Percentiles rank a stretch among this genome's conserved stretches.
Conservation (phyloP, 2,888 invertebrate genomes). For the Galerucella nymphaeae region DNA sequence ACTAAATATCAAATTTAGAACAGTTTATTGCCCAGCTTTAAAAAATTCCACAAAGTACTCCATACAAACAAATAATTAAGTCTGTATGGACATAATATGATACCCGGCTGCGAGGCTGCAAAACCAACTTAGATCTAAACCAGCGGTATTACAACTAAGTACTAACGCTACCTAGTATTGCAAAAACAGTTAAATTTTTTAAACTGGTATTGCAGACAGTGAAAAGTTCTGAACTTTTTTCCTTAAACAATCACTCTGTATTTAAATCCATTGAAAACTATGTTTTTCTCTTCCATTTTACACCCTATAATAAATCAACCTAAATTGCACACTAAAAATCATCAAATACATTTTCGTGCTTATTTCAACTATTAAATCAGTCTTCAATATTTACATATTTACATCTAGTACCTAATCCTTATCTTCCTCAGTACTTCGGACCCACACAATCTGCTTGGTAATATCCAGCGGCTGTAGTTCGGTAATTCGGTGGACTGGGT, state of each 20-base stretch:
- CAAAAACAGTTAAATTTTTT: no score
- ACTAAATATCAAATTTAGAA: no score
- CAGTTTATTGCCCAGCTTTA: no score
- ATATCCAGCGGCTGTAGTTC: slow-evolving; percentile 66
- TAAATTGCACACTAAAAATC: slow-evolving; percentile 15
- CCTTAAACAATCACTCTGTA: neutral
- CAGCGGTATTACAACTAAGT: no score
- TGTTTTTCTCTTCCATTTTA: neutral
- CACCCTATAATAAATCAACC: neutral
- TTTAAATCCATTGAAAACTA: neutral
- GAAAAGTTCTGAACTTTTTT: no score
- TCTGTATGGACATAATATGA: no score
- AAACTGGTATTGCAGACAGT: no score
- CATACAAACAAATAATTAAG: no score
- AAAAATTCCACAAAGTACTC: no score
- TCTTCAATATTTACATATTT: slow-evolving; percentile 54
- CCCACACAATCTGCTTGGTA: slow-evolving; percentile 74
- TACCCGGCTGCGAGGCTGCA: no score
- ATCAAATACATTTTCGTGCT: neutral
- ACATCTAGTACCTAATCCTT: slow-evolving; percentile 33
- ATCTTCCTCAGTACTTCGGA: slow-evolving; percentile 61
- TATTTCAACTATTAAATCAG: slow-evolving; percentile 46
- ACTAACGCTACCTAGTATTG: no score
- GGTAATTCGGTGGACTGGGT: slow-evolving; percentile 68
- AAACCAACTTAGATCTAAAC: no score